Evolutionary conservation across 2,888 invertebrate genomes (phyloP).

Genomic region (Clistopyga incitator): DNA sequence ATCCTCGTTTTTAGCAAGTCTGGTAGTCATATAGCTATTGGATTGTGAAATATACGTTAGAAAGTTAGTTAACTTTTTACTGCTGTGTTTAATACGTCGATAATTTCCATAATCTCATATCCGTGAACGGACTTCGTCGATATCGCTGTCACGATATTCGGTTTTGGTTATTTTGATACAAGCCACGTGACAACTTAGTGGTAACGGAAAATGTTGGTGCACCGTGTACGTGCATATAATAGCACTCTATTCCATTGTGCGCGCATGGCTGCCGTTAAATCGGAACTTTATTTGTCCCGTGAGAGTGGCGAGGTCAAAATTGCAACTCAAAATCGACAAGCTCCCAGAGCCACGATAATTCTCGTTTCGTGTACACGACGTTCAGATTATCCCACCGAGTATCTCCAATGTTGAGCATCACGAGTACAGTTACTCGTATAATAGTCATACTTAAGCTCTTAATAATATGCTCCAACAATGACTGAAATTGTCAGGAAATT

Average conservation of each 20-base stretch:
- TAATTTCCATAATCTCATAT: no score
- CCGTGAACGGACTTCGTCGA: no score
- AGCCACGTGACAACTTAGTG: background rate
- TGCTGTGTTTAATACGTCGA: no score
- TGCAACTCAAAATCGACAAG: slow-evolving; percentile 31
- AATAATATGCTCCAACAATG: background rate
- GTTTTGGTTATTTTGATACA: background rate
- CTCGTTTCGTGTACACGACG: slow-evolving; percentile 43
- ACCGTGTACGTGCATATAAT: background rate
- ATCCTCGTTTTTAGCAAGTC: no score
- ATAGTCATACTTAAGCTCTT: slow-evolving; percentile 16
- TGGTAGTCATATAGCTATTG: no score
- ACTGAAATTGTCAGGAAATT: background rate
- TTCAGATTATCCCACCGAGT: background rate
- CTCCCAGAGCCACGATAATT: slow-evolving; percentile 30
- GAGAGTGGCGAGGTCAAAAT: slow-evolving; percentile 44
- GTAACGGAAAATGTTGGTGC: background rate
- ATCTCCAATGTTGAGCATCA: background rate
- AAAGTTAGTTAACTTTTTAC: no score
- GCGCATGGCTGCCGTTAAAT: slow-evolving; percentile 35
- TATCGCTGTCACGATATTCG: background rate
- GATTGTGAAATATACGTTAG: no score
- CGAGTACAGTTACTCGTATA: slow-evolving; percentile 21
- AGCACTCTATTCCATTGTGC: background rate
- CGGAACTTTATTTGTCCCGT: slow-evolving; percentile 48